Conservation (phyloP, 1,140 invertebrate genomes). For the Vollenhovia emeryi region DNA sequence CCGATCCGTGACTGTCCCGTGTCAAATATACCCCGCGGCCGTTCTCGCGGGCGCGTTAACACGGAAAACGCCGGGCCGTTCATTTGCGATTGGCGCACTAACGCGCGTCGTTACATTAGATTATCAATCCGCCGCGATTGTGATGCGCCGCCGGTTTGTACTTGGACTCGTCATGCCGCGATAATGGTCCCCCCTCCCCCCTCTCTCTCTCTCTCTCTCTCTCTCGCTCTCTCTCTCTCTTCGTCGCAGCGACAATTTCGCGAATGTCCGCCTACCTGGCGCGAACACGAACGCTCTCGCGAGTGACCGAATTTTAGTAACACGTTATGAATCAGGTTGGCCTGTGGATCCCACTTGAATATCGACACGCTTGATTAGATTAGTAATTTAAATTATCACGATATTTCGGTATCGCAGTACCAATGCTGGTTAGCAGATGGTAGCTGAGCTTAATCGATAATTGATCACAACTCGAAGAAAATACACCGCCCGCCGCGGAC, state of each 20-base stretch:
- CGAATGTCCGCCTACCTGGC: conserved; percentile 18
- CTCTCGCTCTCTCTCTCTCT: conserved; percentile 18
- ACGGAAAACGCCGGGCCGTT: conserved; percentile 72
- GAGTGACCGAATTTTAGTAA: conserved; percentile 48
- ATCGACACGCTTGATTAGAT: not conserved
- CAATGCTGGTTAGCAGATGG: not conserved
- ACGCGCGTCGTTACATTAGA: conserved; percentile 76
- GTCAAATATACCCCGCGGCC: conserved; percentile 79
- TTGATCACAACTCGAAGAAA: not conserved
- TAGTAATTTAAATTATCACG: not conserved
- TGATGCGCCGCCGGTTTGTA: conserved; percentile 71
- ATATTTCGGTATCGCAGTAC: not conserved
- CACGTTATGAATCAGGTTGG: not conserved
- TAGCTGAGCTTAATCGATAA: not conserved
- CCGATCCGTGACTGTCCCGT: conserved; percentile 81
- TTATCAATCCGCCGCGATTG: conserved; percentile 73
- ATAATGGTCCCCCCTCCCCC: conserved; percentile 59
- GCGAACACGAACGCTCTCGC: conserved; percentile 34
- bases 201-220: conserved; percentile 1
- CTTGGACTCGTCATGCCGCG: conserved; percentile 70
- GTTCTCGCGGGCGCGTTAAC: conserved; percentile 74
- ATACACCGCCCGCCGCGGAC: not conserved
- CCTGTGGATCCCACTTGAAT: not conserved
- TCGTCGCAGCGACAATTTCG: conserved; percentile 69
- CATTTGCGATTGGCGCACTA: conserved; percentile 76